Evolutionary conservation across 2,797 vertebrate genomes (phyloP).

Genomic region (Pipistrellus pipistrellus): DNA sequence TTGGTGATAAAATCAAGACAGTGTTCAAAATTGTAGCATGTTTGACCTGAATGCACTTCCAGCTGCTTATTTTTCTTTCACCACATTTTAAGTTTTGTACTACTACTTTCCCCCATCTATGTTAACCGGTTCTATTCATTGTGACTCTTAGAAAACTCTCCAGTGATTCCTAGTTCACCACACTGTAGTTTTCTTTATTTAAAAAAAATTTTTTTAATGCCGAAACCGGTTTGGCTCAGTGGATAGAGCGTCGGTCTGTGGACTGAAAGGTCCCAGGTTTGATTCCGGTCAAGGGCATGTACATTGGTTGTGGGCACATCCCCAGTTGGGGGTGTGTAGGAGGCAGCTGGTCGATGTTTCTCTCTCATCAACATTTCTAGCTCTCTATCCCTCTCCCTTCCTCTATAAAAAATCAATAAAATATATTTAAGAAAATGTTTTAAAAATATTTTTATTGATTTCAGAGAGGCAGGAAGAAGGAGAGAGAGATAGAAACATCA

Average conservation of each 20-base stretch:
- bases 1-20: not conserved
- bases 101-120: not conserved
- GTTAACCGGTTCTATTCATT: not conserved
- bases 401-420: no score
- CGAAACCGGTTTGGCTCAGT: no score
- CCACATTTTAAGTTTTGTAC: not conserved
- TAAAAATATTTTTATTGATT: no score
- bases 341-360: no score
- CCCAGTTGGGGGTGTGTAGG: no score
- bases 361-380: no score
- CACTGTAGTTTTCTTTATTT: not conserved
- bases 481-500: not conserved
- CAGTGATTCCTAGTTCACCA: not conserved
- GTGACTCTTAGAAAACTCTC: not conserved
- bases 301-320: no score
- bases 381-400: no score
- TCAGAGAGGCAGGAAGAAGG: not conserved
- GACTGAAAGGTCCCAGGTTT: no score
- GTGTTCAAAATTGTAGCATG: not conserved
- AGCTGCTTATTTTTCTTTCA: constrained; percentile 41
- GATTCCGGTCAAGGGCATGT: no score
- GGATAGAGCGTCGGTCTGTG: no score
- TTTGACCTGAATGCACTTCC: not conserved
- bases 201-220: no score
- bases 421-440: not conserved